These are phyloP conservation scores for Otis tarda DNA, from an alignment of 2,113 vertebrate genomes.

Conservation along the genomic window DNA sequence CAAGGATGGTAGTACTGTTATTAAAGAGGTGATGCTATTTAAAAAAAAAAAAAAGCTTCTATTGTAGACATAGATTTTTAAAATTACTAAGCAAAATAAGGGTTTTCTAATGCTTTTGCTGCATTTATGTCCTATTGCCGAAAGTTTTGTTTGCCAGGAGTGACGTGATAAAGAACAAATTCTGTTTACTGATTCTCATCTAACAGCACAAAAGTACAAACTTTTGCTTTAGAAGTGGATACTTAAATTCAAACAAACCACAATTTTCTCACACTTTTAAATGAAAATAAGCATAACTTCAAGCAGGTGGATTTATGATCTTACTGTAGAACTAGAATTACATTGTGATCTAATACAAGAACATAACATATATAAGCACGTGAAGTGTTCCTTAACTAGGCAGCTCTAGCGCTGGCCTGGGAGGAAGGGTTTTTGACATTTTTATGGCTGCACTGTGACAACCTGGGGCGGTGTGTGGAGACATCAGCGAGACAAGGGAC, in stretches of 20 bases:
- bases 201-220: background rate
- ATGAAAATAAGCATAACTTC: background rate
- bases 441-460: background rate
- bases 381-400: rapidly evolving
- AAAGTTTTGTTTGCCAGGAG: background rate
- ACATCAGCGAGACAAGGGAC: background rate
- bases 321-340: background rate
- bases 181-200: background rate
- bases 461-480: background rate
- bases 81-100: background rate
- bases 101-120: background rate
- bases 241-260: background rate
- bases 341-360: rapidly evolving
- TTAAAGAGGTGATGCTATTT: rapidly evolving
- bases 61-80: background rate
- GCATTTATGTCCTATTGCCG: background rate
- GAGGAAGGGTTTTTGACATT: background rate
- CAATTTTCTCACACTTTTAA: background rate
- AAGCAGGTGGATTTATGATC: background rate
- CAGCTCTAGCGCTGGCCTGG: background rate
- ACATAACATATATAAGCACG: rapidly evolving
- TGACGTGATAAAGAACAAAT: background rate
- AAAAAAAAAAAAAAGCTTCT: background rate
- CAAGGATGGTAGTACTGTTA: background rate
- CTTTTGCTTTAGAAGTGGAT: background rate